These are phyloP conservation scores for Drosophila quinaria DNA, from an alignment of 2,888 invertebrate genomes.

Conservation along the genomic window DNA sequence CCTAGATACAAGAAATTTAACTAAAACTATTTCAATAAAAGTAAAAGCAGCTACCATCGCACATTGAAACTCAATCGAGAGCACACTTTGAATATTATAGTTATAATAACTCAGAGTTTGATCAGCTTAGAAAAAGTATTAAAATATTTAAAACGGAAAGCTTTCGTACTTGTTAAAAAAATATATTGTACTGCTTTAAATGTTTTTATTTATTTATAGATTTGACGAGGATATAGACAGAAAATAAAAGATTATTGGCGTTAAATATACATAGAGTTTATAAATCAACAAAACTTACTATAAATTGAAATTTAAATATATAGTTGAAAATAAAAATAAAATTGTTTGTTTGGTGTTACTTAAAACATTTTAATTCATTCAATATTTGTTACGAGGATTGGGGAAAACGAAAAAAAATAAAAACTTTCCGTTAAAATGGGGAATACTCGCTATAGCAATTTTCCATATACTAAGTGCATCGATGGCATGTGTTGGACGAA, in stretches of 20 bases:
- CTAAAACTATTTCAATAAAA: conserved; percentile 51
- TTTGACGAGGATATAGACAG: not conserved
- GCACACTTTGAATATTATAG: conserved; percentile 13
- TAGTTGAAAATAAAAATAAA: too few species aligned
- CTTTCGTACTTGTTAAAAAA: not conserved
- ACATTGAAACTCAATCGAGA: conserved; percentile 49
- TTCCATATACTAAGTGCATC: not conserved
- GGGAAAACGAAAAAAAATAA: too few species aligned
- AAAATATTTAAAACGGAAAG: not conserved
- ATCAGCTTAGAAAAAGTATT: conserved; percentile 9
- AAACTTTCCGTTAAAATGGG: not conserved
- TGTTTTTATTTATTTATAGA: not conserved
- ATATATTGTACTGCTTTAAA: not conserved
- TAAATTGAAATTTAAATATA: too few species aligned
- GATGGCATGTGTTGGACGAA: too few species aligned
- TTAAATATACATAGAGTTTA: not conserved
- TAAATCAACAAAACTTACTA: too few species aligned
- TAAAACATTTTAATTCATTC: too few species aligned
- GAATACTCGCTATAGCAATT: not conserved
- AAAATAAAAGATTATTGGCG: not conserved
- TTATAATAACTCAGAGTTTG: conserved; percentile 18
- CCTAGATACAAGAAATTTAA: conserved; percentile 45
- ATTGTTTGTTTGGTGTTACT: too few species aligned
- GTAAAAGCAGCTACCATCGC: conserved; percentile 13
- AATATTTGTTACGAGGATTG: too few species aligned